Percentiles rank a stretch among this genome's conserved stretches.
Conservation (phyloP, 2,888 invertebrate species). For the Drosophila parthenogenetica region DNA sequence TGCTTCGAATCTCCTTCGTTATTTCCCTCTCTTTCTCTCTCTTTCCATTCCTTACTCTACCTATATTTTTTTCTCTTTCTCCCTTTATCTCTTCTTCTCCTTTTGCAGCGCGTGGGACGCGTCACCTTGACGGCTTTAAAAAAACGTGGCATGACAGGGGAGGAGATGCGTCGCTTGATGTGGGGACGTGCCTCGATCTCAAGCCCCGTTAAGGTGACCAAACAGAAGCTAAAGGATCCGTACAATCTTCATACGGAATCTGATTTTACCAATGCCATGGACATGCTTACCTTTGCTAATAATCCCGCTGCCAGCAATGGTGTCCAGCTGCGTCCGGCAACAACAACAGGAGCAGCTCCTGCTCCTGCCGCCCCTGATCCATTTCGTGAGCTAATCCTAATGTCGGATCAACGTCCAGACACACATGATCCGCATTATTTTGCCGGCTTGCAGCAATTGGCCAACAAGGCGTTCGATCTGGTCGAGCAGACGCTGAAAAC, state of each 20-base stretch:
- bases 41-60: background rate
- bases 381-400: constrained; percentile 87
- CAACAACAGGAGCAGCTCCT: constrained; percentile 11
- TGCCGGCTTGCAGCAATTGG: constrained; percentile 87
- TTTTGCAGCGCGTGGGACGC: constrained; percentile 91
- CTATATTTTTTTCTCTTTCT: background rate
- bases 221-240: constrained; percentile 86
- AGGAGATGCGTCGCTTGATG: constrained; percentile 94
- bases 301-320: constrained; percentile 85
- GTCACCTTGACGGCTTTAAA: constrained; percentile 93
- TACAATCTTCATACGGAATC: constrained; percentile 82
- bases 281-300: constrained; percentile 93
- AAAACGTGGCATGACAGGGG: constrained; percentile 93
- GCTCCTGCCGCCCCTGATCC: constrained; percentile 86
- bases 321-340: constrained; percentile 41
- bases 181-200: constrained; percentile 96
- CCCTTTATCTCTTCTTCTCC: background rate
- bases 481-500: constrained; percentile 85
- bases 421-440: constrained; percentile 80
- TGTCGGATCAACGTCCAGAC: constrained; percentile 85
- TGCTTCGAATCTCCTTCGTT: too few relatives aligned
- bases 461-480: constrained; percentile 88
- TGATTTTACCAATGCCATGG: constrained; percentile 90
- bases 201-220: constrained; percentile 91
- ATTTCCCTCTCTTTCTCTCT: too few relatives aligned